Conservation (phyloP, 2,113 vertebrate genomes). For the Leptodactylus fuscus region DNA sequence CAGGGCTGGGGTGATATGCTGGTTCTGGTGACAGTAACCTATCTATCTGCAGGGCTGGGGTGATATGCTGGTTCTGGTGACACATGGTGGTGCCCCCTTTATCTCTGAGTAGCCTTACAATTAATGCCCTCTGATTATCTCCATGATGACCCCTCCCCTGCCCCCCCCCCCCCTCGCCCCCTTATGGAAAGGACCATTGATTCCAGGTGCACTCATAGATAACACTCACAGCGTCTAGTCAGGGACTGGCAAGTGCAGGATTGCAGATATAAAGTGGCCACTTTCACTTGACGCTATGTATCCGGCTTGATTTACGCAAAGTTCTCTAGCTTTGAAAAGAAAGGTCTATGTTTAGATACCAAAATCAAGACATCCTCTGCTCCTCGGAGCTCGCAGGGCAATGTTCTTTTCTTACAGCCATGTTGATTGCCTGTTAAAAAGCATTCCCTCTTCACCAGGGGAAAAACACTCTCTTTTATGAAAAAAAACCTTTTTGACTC, state of each 20-base stretch:
- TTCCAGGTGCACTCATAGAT: too few species aligned
- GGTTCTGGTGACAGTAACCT: too few species aligned
- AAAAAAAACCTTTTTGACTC: slow-evolving; percentile 34
- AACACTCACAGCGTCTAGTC: neutral
- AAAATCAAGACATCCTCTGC: neutral
- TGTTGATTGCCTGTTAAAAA: slow-evolving; percentile 28
- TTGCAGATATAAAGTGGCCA: neutral
- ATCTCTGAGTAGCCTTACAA: too few species aligned
- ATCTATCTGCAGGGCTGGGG: too few species aligned
- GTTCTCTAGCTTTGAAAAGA: neutral
- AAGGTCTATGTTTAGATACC: slow-evolving; percentile 1
- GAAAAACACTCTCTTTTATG: slow-evolving; percentile 3
- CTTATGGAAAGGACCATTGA: too few species aligned
- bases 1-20: too few species aligned
- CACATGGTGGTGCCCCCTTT: too few species aligned
- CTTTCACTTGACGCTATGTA: slow-evolving; percentile 12
- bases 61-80: too few species aligned
- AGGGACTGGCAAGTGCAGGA: neutral
- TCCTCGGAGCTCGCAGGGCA: neutral
- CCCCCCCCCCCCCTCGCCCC: too few species aligned
- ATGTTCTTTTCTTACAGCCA: neutral
- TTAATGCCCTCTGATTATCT: too few species aligned
- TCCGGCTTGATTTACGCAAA: neutral
- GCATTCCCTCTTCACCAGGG: neutral
- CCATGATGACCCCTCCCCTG: too few species aligned